Evolutionary conservation across 2,888 invertebrate genomes (phyloP), one percentile per base, ranked within the genome.

Genomic region (Drosophila merina): DNA sequence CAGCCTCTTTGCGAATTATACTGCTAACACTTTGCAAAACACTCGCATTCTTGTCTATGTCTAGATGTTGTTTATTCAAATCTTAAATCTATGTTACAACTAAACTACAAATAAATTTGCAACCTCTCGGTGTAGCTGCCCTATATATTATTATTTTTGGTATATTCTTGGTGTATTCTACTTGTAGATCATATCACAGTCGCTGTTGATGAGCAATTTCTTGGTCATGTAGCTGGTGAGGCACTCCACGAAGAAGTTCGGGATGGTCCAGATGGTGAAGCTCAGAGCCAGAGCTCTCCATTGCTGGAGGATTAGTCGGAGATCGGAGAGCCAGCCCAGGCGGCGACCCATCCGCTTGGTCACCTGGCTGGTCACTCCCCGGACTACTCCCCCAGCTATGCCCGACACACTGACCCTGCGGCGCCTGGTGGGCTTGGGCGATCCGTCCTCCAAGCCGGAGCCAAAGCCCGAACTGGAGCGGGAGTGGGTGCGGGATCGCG

Each of bases 161-260:
- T 8, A 20, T 20, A 42, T 20, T 12, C 20, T 20, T 20, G 5
- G 12, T 36, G 40, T 20, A 5, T 12, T 14, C 63, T 63, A 63
- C 63, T 88, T 89, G 70, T 90, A 90, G 72, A 90, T 90, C 84
- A 89, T 70, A 89, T 90, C 90, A 89, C 90, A 90, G 84, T 90
- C 90, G 75, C 87, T 89, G 66, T 78, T 88, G 14, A 89, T 70
- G 44, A 89, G 72, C 60, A 90, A 77, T 73, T 85, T 83, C 26
- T 77, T 78, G 74, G 80, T 85, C n/a, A 90, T 79, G 25, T 84
- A 84, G 52, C 78, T 79, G 44, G 90, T 82, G 31, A 85, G 80
- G 47, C 67, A 74, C 44, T 88, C 86, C 45, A 90, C 56, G 4
- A 90, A 44, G 14, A 77, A 83, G 28, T 89, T 89, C 59, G 89